Percentiles rank a stretch among this genome's conserved stretches.
These are phyloP conservation scores for Drosophila greeni DNA, from an alignment of 2,888 invertebrate species.

Conservation along the genomic window DNA sequence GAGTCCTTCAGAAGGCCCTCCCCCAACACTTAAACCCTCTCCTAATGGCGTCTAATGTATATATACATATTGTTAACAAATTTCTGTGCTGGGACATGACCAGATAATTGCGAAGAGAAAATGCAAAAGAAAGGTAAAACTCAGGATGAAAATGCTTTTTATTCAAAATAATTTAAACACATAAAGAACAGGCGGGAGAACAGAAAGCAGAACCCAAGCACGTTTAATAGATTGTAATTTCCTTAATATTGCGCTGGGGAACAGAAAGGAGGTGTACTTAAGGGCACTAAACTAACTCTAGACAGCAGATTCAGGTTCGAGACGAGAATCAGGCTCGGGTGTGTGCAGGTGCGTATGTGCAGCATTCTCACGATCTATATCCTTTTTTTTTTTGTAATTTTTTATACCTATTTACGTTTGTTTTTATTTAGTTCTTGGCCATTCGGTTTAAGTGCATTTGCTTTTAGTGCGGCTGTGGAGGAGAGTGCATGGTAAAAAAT, in stretches of 20 bases:
- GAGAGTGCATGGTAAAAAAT: slow-evolving; percentile 18
- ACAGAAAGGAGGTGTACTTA: slow-evolving; percentile 47
- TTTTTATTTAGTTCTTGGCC: slow-evolving; percentile 20
- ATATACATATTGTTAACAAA: slow-evolving; percentile 40
- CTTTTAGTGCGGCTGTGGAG: slow-evolving; percentile 56
- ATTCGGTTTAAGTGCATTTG: slow-evolving; percentile 58
- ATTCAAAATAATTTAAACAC: slow-evolving; percentile 32
- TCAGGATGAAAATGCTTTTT: slow-evolving; percentile 25
- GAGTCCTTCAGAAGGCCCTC: slow-evolving; percentile 14
- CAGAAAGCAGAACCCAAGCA: slow-evolving; percentile 51
- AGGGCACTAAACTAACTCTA: slow-evolving; percentile 41
- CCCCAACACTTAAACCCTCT: slow-evolving; percentile 37
- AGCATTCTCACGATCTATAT: slow-evolving; percentile 19
- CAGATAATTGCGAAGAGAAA: slow-evolving; percentile 62
- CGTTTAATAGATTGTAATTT: slow-evolving; percentile 54
- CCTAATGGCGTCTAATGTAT: slow-evolving; percentile 52
- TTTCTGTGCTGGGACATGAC: slow-evolving; percentile 66
- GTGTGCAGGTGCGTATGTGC: slow-evolving; percentile 60
- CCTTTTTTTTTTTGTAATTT: background rate
- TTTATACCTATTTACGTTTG: slow-evolving; percentile 15
- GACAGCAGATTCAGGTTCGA: slow-evolving; percentile 25
- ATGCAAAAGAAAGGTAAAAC: slow-evolving; percentile 15
- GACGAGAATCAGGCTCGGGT: slow-evolving; percentile 19
- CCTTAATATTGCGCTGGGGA: slow-evolving; percentile 30
- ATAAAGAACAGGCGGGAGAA: slow-evolving; percentile 31